Percentiles rank a stretch among this genome's conserved stretches.
Conservation (phyloP, 2,113 vertebrate species). For the Anarhynchus alexandrinus region DNA sequence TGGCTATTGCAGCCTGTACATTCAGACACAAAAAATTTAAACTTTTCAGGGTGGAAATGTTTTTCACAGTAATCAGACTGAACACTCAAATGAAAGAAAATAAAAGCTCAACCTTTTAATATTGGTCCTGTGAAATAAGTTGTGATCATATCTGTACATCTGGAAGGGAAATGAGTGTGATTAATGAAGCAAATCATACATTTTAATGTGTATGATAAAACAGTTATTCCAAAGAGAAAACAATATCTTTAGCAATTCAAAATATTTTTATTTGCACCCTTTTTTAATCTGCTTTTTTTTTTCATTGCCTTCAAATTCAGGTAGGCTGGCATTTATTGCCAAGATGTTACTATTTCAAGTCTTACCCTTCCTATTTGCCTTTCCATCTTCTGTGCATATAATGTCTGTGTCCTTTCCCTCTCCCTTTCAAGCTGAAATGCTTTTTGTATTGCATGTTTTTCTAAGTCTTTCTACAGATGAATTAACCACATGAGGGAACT, state of each 20-base stretch:
- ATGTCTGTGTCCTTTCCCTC: not conserved
- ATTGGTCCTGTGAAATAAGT: constrained; percentile 31
- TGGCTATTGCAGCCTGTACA: not conserved
- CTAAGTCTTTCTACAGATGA: not conserved
- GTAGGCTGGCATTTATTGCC: constrained; percentile 12
- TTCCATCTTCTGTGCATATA: constrained; percentile 22
- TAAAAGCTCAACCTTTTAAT: constrained; percentile 37
- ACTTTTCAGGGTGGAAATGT: constrained; percentile 16
- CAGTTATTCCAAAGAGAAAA: constrained; percentile 62
- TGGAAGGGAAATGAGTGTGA: constrained; percentile 64
- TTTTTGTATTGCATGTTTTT: not conserved
- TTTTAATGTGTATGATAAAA: constrained; percentile 67
- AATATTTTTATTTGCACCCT: constrained; percentile 40
- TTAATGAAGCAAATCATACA: constrained; percentile 72
- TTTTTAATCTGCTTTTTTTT: constrained; percentile 43
- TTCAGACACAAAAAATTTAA: constrained; percentile 27
- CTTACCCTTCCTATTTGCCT: constrained; percentile 2
- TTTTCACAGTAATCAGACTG: constrained; percentile 27
- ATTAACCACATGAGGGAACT: not conserved
- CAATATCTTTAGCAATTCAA: constrained; percentile 56
- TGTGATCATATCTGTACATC: constrained; percentile 40
- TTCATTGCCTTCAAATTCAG: constrained; percentile 8
- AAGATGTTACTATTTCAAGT: not conserved
- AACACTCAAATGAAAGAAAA: constrained; percentile 41
- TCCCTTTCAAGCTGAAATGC: not conserved